These are phyloP conservation scores for Schizopygopsis malacanthus DNA, from an alignment of 2,797 vertebrate species.

Conservation along the genomic window DNA sequence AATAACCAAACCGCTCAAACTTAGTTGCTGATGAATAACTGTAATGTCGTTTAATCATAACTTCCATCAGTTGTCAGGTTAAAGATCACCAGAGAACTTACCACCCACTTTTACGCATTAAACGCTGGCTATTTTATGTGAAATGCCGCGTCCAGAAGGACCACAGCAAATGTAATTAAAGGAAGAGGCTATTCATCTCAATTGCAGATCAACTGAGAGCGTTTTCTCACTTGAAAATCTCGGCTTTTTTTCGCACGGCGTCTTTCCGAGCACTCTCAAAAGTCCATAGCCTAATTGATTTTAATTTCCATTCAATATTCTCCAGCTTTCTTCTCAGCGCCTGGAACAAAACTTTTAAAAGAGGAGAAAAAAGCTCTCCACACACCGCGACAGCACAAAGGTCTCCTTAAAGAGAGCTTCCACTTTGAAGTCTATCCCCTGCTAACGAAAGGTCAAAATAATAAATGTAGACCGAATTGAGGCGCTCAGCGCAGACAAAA, in stretches of 20 bases:
- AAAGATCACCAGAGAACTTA: neutral
- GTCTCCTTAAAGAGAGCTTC: conserved; percentile 74
- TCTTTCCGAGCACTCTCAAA: conserved; percentile 73
- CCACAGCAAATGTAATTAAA: conserved; percentile 78
- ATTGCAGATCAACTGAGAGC: conserved; percentile 68
- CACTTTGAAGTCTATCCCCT: conserved; percentile 79
- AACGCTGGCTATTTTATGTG: conserved; percentile 15
- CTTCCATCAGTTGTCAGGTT: neutral
- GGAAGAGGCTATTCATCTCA: conserved; percentile 65
- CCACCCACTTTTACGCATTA: conserved; percentile 33
- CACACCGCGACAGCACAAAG: conserved; percentile 78
- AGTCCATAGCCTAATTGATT: conserved; percentile 87
- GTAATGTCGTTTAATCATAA: neutral
- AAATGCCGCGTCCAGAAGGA: conserved; percentile 37
- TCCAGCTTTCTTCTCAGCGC: conserved; percentile 76
- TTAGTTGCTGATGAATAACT: neutral
- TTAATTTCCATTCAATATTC: conserved; percentile 84
- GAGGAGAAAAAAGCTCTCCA: conserved; percentile 71
- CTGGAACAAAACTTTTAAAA: conserved; percentile 80
- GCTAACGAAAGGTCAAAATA: conserved; percentile 89
- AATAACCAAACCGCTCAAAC: neutral
- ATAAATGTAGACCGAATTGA: conserved; percentile 92
- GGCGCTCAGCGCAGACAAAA: conserved; percentile 79
- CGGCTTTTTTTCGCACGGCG: conserved; percentile 69
- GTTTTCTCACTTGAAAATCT: conserved; percentile 72